A percentile compares a stretch with the other conserved stretches of the same genome.
Conservation (phyloP, 2,113 vertebrate species). For the Formicarius rufipectus region DNA sequence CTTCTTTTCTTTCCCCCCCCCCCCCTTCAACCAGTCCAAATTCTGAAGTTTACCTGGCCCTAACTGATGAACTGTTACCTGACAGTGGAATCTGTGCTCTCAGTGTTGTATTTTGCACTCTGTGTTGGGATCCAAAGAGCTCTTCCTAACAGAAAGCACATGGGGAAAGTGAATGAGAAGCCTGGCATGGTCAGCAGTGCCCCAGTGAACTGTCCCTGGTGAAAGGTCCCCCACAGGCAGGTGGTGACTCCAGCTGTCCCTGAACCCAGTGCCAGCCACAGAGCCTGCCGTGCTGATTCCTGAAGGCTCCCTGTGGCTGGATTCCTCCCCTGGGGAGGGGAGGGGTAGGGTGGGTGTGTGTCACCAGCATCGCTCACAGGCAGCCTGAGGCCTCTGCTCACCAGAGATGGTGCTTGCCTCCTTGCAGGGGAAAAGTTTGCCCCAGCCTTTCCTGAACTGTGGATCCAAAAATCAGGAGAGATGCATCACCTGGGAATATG, state of each 20-base stretch:
- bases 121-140: not conserved
- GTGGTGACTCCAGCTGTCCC: not conserved
- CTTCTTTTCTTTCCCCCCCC: not conserved
- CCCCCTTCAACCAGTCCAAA: not conserved
- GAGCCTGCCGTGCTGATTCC: not conserved
- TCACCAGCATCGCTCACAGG: not conserved
- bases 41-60: not conserved
- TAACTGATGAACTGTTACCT: not conserved
- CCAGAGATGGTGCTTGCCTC: not conserved
- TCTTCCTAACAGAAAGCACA: not conserved
- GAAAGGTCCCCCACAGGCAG: not conserved
- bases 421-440: not conserved
- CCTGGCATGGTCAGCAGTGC: not conserved
- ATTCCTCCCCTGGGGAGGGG: not conserved
- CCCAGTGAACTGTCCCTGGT: not conserved
- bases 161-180: not conserved
- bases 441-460: not conserved
- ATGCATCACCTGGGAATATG: not conserved
- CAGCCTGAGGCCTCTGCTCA: not conserved
- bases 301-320: not conserved
- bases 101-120: not conserved
- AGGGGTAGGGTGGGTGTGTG: rapidly evolving
- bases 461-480: not conserved
- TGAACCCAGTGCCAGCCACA: not conserved
- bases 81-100: not conserved